phyloP scores from a whole-genome alignment of 2,888 invertebrate species.

The Stenoptilia bipunctidactyla region DNA sequence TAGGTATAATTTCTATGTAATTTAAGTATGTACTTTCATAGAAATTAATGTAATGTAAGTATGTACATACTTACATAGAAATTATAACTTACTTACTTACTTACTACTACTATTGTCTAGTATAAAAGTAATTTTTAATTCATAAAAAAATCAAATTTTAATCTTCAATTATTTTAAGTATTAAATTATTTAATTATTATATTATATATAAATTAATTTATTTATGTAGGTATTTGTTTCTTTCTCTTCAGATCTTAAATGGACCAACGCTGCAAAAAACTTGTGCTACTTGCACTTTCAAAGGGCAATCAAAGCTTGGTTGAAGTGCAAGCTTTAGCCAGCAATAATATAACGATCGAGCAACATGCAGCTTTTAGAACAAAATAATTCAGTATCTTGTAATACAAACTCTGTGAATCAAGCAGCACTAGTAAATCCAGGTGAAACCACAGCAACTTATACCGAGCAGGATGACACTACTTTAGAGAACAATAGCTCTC shows the following conservation, averaged over 20 bases:
- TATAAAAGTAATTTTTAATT: too few relatives aligned
- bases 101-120: too few relatives aligned
- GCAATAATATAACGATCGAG: too few relatives aligned
- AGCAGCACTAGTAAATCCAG: conserved; percentile 4
- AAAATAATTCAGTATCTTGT: conserved; percentile 4
- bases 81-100: too few relatives aligned
- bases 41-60: too few relatives aligned
- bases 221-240: not conserved
- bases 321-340: conserved; percentile 6
- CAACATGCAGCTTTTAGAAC: conserved; percentile 3
- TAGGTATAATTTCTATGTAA: too few relatives aligned
- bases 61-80: too few relatives aligned
- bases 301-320: conserved; percentile 5
- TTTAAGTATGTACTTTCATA: too few relatives aligned
- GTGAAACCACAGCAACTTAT: conserved; percentile 4
- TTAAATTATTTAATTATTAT: too few relatives aligned
- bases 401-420: not conserved
- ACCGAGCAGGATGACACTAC: conserved; percentile 5
- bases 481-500: conserved; percentile 1
- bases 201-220: not conserved
- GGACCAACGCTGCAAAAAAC: conserved; percentile 8
- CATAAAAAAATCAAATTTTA: too few relatives aligned
- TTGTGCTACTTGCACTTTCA: conserved; percentile 4
- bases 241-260: conserved; percentile 3
- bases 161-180: too few relatives aligned